A percentile compares a stretch with the other conserved stretches of the same genome.
phyloP scores from a whole-genome alignment of 2,888 invertebrate genomes.

The Hylaea fasciaria region DNA sequence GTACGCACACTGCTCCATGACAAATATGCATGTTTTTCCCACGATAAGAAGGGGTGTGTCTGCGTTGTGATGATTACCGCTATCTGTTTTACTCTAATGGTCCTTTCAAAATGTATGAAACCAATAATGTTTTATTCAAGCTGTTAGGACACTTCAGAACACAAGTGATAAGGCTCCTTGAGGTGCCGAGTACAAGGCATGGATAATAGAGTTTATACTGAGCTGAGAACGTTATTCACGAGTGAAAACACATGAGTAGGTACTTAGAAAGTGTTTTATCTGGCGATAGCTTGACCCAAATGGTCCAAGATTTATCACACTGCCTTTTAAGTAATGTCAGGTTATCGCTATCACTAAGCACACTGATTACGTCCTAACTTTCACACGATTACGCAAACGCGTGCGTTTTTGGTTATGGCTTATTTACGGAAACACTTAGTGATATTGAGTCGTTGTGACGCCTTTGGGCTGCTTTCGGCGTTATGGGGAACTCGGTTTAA shows the following conservation, averaged over 20 bases:
- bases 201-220: constrained; percentile 3
- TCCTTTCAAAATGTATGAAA: constrained; percentile 30
- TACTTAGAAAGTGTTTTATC: constrained; percentile 42
- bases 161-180: constrained; percentile 4
- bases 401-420: constrained; percentile 54
- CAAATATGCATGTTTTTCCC: constrained; percentile 69
- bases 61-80: constrained; percentile 47
- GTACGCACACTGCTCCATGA: constrained; percentile 60
- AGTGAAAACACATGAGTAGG: constrained; percentile 20
- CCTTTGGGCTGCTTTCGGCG: constrained; percentile 11
- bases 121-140: constrained; percentile 19
- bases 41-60: constrained; percentile 57
- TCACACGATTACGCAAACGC: constrained; percentile 70
- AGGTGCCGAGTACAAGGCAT: not conserved
- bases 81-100: constrained; percentile 51
- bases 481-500: constrained; percentile 6
- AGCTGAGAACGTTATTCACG: constrained; percentile 17
- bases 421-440: constrained; percentile 60
- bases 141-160: constrained; percentile 11
- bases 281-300: constrained; percentile 48
- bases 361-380: constrained; percentile 62
- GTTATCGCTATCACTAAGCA: constrained; percentile 59
- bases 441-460: constrained; percentile 43
- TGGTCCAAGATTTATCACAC: constrained; percentile 55
- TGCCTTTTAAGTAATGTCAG: constrained; percentile 66